Conservation (phyloP, 2,888 invertebrate genomes). For the Agrotis clavis region DNA sequence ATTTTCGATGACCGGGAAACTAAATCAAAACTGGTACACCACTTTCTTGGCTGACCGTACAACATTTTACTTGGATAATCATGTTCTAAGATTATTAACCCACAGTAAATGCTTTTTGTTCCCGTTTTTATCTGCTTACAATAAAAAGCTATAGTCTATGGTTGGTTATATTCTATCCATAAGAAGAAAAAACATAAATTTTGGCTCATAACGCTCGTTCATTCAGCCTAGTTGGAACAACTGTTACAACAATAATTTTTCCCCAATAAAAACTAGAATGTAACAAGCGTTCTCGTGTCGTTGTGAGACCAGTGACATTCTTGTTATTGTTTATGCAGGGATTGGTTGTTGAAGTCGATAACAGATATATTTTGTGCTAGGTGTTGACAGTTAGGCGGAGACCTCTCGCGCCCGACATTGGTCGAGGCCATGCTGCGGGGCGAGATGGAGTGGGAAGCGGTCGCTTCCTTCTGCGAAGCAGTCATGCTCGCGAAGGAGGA, state of each 20-base stretch:
- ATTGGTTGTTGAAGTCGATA: too few species aligned
- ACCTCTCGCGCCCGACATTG: too few species aligned
- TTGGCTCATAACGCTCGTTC: conserved; percentile 26
- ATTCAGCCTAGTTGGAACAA: conserved; percentile 23
- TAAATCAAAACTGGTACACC: too few species aligned
- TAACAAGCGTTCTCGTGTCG: conserved; percentile 30
- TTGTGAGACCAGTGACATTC: conserved; percentile 16
- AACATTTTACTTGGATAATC: conserved; percentile 5
- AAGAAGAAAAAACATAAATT: conserved; percentile 25
- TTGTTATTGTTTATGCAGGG: conserved; percentile 10
- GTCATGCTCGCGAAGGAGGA: too few species aligned
- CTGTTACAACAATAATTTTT: conserved; percentile 33
- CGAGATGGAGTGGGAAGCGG: too few species aligned
- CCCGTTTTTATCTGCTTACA: conserved; percentile 15
- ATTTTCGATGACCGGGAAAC: too few species aligned
- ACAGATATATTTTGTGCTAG: too few species aligned
- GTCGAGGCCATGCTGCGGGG: too few species aligned
- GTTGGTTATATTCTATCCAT: conserved; percentile 32
- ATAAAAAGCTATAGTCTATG: conserved; percentile 20
- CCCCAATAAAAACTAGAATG: conserved; percentile 45
- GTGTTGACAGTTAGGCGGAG: too few species aligned
- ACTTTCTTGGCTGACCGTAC: too few species aligned
- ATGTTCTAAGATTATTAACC: conserved; percentile 14
- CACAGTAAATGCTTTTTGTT: conserved; percentile 1
- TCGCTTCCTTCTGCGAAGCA: too few species aligned